Percentiles rank a stretch among this genome's conserved stretches.
These are phyloP conservation scores for Shinisaurus crocodilurus DNA, from an alignment of 2,113 vertebrate genomes.

Conservation along the genomic window DNA sequence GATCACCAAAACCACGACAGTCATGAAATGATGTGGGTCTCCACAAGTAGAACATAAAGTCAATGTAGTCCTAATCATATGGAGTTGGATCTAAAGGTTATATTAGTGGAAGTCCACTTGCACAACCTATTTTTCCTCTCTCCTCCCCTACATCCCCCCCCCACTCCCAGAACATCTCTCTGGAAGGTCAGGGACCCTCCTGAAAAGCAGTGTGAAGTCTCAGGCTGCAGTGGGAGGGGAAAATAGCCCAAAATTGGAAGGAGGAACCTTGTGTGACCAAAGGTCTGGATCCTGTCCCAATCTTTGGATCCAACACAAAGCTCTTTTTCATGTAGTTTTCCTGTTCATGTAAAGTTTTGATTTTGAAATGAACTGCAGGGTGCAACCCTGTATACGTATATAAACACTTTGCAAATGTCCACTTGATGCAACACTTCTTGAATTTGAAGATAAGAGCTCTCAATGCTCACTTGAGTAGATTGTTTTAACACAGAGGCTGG, in stretches of 20 bases:
- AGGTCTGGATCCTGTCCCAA: background rate
- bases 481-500: conserved; percentile 45
- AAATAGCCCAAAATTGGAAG: background rate
- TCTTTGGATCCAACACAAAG: background rate
- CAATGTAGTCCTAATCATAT: background rate
- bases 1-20: background rate
- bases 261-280: background rate
- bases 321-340: background rate
- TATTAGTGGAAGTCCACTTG: background rate
- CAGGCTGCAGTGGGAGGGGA: background rate
- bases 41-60: background rate
- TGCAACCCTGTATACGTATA: background rate
- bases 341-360: background rate
- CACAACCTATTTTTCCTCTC: background rate
- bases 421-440: conserved; percentile 21
- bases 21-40: background rate
- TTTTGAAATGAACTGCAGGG: background rate
- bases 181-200: background rate
- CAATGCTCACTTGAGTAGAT: conserved; percentile 51
- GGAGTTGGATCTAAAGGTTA: background rate
- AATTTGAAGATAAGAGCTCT: conserved; percentile 54
- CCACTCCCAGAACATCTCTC: background rate
- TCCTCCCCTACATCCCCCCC: background rate
- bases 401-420: conserved; percentile 24
- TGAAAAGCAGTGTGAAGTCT: background rate